Evolutionary conservation across 2,113 vertebrate genomes (phyloP), one percentile per base, ranked within the genome.

Genomic region (Engystomops pustulosus): DNA sequence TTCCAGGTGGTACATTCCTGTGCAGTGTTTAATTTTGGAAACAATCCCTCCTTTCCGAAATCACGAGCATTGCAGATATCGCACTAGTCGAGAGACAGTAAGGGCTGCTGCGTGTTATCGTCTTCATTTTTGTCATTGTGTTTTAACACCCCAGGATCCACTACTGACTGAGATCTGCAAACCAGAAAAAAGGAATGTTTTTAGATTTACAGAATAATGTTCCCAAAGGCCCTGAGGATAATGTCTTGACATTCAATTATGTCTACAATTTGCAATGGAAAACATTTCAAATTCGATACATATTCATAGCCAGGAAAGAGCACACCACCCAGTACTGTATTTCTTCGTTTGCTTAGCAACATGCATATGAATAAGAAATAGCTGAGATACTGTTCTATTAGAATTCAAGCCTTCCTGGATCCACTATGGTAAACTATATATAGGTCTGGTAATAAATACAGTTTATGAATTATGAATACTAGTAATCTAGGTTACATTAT

Each of bases 111-210:
- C 10, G 75, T 78, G 93, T 99, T 99, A 91, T 99, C 97, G 36
- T 99, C 98, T 25, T 97, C 97, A 0, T 94, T 95, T 92, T 96
- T 97, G 88, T 95, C 96, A 91, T 96, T 94, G 88, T 94, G 94
- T 87, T 98, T 99, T 86, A 99, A 94, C 85, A 97, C 95, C 23
- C 96, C 96, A 0, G 98, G 96, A 87, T 99, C 97, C 91, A 99
- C 97, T 85, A 99, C 98, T 0, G 98, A 99, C 77, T 99, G 97
- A 85, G 98, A 99, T 90, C 98, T 99, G 90, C 88, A 6, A 82
- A 85, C 65, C 86, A 38, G 62, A 58, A 76, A 49, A 67, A 75
- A 55, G 6, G 14, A 58, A 72, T 44, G n/a, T 44, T 82, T 25
- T 82, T 15, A 71, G 68, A 14, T 10, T 53, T 30, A 18, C 79